Base-by-base conservation (phyloP, 2,113 vertebrate genomes). In the Cyprinodon variegatus region DNA sequence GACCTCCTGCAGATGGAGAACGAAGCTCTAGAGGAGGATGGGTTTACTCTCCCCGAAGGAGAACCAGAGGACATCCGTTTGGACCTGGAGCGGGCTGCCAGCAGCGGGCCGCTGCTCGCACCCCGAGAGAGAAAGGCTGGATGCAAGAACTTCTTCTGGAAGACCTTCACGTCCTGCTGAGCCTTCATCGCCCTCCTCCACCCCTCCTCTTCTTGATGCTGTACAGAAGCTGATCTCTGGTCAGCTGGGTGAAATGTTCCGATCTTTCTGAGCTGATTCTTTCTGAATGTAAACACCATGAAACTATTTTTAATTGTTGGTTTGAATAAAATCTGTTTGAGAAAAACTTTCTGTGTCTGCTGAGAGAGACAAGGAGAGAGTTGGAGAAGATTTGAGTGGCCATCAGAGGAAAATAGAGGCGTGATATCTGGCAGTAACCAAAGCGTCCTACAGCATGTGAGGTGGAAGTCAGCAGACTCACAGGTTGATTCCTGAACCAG, bases 111-210 rank as follows among this genome's bases (percentile, higher is more conserved):
- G 0, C 94, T 96, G 62, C 92, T 98, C 83, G 95, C 95, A 1
- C 96, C 97, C 37, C 94, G 97, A 43, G 98, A 99, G 92, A 96
- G 97, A 84, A 99, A 99, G 92, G 98, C 98, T 0, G 98, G 97
- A 65, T 99, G 98, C 96, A 99, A 99, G 95, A 99, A 98, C 90
- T 99, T 99, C 96, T 99, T 99, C 96, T 99, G 98, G 98, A 99
- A 99, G 95, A 99, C 98, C 2, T 99, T 99, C 94, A 99, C 98
- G 45, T 98, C 98, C 84, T 99, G 98, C 93, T 99, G 96, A 95
- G 93, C 89, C 68, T 38, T 12, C 60, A 3, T 68, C 70, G 3
- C 17, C 22, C 41, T 60, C 74, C 70, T 65, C 70, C 20, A 17
- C 11, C 36, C 70, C 20, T n/a, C 11, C 36, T 66, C 77, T n/a